A percentile compares a stretch with the other conserved stretches of the same genome.
phyloP scores from a whole-genome alignment of 1,140 invertebrate species.

The Hycleus phaleratus region DNA sequence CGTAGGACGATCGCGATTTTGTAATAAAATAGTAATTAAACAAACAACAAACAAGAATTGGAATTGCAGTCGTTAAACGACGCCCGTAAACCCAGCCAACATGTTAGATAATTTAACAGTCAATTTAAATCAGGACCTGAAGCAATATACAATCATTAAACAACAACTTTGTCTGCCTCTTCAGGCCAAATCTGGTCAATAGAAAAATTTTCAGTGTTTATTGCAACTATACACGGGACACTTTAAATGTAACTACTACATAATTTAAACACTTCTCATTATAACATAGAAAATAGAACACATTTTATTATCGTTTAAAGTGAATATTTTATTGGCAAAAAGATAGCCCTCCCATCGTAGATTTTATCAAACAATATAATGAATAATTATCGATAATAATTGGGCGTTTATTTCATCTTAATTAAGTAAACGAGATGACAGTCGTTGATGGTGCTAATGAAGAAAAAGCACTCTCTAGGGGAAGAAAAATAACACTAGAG shows the following conservation, averaged over 20 bases:
- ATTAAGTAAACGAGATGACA: too few species aligned
- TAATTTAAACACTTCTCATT: slow-evolving; percentile 8
- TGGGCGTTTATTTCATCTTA: too few species aligned
- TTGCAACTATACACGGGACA: slow-evolving; percentile 14
- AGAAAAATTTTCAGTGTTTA: slow-evolving; percentile 20
- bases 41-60: slow-evolving; percentile 12
- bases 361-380: too few species aligned
- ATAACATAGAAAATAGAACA: too few species aligned
- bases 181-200: slow-evolving; percentile 26
- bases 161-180: slow-evolving; percentile 22
- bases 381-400: too few species aligned
- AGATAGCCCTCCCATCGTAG: too few species aligned
- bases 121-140: slow-evolving; percentile 30
- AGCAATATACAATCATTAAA: slow-evolving; percentile 32
- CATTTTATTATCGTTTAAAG: too few species aligned
- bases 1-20: too few species aligned
- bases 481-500: too few species aligned
- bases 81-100: slow-evolving; percentile 6
- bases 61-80: slow-evolving; percentile 19
- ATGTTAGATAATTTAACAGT: slow-evolving; percentile 7
- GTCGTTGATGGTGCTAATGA: too few species aligned
- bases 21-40: slow-evolving; percentile 19
- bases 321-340: too few species aligned
- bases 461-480: too few species aligned
- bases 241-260: slow-evolving; percentile 22